These are phyloP conservation scores for Mongoloraphidia duomilia DNA, from an alignment of 2,888 invertebrate genomes.

Conservation along the genomic window DNA sequence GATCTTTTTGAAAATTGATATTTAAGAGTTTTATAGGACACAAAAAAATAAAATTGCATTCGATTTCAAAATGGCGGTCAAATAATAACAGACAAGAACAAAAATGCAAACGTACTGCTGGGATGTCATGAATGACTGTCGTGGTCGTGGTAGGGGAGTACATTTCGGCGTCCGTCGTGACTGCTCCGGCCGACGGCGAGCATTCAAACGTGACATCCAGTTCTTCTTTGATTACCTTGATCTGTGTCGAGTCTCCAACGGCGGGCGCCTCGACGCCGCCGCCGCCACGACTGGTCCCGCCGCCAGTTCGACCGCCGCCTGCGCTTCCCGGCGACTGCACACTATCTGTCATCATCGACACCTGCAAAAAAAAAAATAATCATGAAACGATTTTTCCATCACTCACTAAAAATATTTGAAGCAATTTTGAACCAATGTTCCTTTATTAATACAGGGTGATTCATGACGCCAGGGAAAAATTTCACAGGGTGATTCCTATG, in stretches of 20 bases:
- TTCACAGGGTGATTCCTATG: no score
- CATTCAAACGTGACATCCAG: slow-evolving; percentile 35
- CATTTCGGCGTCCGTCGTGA: slow-evolving; percentile 30
- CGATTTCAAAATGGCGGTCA: no score
- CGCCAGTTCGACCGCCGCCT: slow-evolving; percentile 20
- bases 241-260: slow-evolving; percentile 32
- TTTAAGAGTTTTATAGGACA: no score
- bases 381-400: no score
- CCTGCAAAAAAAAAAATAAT: slow-evolving; percentile 31
- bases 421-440: no score
- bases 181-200: slow-evolving; percentile 29
- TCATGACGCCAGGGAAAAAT: no score
- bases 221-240: slow-evolving; percentile 40
- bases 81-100: no score
- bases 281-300: slow-evolving; percentile 20
- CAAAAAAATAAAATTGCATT: no score
- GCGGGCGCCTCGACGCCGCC: slow-evolving; percentile 30
- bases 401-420: no score
- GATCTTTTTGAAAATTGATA: no score
- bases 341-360: slow-evolving; percentile 54
- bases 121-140: slow-evolving; percentile 31
- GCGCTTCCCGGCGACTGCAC: neutral
- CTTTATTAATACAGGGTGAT: no score
- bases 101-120: no score
- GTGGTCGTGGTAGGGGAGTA: slow-evolving; percentile 41